Evolutionary conservation across 2,797 vertebrate species (phyloP).

Genomic region (Coregonus sp.): DNA sequence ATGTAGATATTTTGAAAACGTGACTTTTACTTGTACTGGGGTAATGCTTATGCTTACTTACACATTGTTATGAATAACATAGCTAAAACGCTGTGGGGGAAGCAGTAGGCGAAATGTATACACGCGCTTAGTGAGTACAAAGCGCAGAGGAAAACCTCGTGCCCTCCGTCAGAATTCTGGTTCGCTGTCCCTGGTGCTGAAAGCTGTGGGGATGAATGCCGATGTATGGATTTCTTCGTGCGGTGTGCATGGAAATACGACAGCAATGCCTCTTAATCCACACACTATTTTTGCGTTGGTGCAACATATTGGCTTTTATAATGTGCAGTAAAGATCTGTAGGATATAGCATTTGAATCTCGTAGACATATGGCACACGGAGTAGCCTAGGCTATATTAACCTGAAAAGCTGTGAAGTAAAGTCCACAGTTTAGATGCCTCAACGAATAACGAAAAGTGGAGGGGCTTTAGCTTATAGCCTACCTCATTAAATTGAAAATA

Average conservation of each 20-base stretch:
- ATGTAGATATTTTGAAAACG: background rate
- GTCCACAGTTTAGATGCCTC: background rate
- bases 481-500: background rate
- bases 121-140: background rate
- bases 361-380: background rate
- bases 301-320: background rate
- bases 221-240: background rate
- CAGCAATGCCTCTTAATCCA: background rate
- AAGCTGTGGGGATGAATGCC: background rate
- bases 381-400: background rate
- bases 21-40: background rate
- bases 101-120: background rate
- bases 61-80: background rate
- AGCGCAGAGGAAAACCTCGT: background rate
- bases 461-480: no score
- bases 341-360: background rate
- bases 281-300: background rate
- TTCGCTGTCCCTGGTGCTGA: conserved; percentile 72
- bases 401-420: background rate
- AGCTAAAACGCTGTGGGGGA: background rate
- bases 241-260: background rate
- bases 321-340: background rate
- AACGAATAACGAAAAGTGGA: background rate
- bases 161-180: background rate
- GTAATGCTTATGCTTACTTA: background rate